Base-by-base conservation (phyloP, 2,113 vertebrate genomes). In the Xiphophorus hellerii region DNA sequence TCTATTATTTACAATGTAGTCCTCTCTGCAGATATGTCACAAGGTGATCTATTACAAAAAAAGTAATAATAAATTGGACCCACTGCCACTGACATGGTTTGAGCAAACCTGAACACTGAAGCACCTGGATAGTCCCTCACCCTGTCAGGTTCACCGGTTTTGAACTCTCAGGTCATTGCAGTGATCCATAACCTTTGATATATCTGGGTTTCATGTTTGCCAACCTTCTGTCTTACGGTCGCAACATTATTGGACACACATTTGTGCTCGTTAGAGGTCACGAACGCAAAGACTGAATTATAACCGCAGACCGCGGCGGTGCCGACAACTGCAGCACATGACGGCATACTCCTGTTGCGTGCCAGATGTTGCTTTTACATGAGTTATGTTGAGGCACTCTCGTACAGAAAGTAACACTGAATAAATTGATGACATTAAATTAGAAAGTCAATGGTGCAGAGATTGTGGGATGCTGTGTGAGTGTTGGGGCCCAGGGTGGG, bases 91-190 rank as follows among this genome's bases (percentile, higher is more conserved):
- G 20, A 51, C 48, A 51, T 17, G 7, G 51, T 22, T 54, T 83
- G 37, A 77, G 86, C 58, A 78, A 76, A 84, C 66, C 35, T 9
- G 42, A 69, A 75, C 65, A 80, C 68, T 83, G 71, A 67, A 65
- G 79, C 65, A 86, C 69, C 28, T 30, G 37, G 73, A 84, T 81
- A 84, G 51, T 22, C 66, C 76, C 76, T 69, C 78, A 81, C 69
- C 35, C 35, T 37, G 10, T 11, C 10, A 37, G 83, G 89, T 88
- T 90, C 81, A 78, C n/a, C 67, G 73, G 63, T 35, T 87, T 82
- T 90, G 72, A 90, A 87, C 84, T 82, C 92, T 35, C 90, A 31
- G 84, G 84, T 84, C 86, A 84, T 75, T 90, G 88, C 75, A 82
- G 69, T 69, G 73, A 88, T 89, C 71, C 81, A 79, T 86, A 62